phyloP scores from a whole-genome alignment of 2,113 vertebrate genomes.

The Zingel zingel region DNA sequence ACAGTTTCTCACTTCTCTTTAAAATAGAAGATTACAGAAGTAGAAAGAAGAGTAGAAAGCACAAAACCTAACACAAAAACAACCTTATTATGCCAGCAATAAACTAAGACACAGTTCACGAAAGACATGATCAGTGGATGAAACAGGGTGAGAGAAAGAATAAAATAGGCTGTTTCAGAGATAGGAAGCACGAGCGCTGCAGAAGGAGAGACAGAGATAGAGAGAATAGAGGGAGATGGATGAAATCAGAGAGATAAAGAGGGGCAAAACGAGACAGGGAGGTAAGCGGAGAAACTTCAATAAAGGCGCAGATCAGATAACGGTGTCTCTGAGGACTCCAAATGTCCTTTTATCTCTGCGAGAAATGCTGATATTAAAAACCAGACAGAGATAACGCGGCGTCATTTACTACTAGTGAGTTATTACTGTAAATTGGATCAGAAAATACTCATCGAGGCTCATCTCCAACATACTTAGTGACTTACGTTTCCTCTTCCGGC shows the following conservation, averaged over 20 bases:
- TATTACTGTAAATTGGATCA: conserved; percentile 76
- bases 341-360: conserved; percentile 75
- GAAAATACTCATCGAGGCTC: conserved; percentile 53
- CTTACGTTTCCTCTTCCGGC: conserved; percentile 64
- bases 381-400: conserved; percentile 45
- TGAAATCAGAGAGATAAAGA: conserved; percentile 74
- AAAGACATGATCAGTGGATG: conserved; percentile 55
- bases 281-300: conserved; percentile 73
- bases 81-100: conserved; percentile 32
- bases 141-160: conserved; percentile 54
- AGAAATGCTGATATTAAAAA: conserved; percentile 80
- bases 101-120: conserved; percentile 27
- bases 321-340: conserved; percentile 72
- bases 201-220: conserved; percentile 53
- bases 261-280: conserved; percentile 59
- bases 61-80: neutral
- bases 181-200: conserved; percentile 38
- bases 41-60: neutral
- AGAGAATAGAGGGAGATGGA: conserved; percentile 55
- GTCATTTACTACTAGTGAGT: conserved; percentile 61
- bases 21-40: conserved; percentile 7
- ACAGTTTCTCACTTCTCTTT: conserved; percentile 37
- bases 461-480: conserved; percentile 48
- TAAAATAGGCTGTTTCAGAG: conserved; percentile 47
- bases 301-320: conserved; percentile 80